Evolutionary conservation across 2,797 vertebrate genomes (phyloP).

Genomic region (Amblyraja radiata): DNA sequence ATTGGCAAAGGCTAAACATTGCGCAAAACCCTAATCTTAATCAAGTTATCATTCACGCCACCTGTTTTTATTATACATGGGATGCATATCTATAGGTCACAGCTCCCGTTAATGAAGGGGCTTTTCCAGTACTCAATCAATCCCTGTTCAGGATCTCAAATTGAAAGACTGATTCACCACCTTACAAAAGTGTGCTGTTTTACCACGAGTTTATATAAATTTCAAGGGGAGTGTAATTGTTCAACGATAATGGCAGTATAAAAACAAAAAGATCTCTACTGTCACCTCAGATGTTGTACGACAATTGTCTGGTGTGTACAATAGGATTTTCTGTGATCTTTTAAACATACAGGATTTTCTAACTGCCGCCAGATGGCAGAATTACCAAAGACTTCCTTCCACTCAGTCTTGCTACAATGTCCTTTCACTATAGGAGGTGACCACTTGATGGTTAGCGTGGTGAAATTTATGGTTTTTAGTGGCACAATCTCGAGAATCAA

Average conservation of each 20-base stretch:
- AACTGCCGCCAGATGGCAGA: conserved; percentile 20
- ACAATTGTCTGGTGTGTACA: too few species aligned
- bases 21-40: not conserved
- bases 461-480: not conserved
- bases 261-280: not conserved
- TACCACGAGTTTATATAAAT: not conserved
- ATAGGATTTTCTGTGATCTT: not conserved
- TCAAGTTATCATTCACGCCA: not conserved
- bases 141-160: not conserved
- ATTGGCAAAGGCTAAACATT: not conserved
- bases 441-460: not conserved
- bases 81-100: not conserved
- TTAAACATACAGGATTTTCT: not conserved
- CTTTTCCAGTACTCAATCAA: not conserved
- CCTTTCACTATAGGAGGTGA: not conserved
- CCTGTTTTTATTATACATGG: not conserved
- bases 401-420: not conserved
- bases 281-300: too few species aligned
- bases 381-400: too few species aligned
- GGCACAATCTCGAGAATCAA: not conserved
- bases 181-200: not conserved
- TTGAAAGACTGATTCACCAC: too few species aligned
- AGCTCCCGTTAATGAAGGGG: not conserved
- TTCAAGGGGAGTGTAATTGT: not conserved
- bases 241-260: not conserved